Evolutionary conservation across 2,113 vertebrate genomes (phyloP), one percentile per base, ranked within the genome.

Genomic region (Aramus guarauna): DNA sequence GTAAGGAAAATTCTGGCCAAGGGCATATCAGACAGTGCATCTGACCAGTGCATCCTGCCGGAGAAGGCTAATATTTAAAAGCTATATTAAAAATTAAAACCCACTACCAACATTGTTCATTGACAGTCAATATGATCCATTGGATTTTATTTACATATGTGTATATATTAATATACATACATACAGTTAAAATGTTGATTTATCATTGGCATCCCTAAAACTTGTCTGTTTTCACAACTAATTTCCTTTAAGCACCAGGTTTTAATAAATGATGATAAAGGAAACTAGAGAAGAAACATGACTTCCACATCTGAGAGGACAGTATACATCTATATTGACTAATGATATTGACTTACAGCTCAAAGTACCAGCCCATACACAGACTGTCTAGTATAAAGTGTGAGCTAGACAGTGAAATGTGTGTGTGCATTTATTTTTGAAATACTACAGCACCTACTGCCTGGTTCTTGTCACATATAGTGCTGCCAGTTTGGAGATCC

Each of bases 1-100:
- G 37, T 73, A 62, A 92, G 88, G 77, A 69, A 87, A 37, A 69
- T 94, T 95, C 81, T 96, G 92, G 68, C 64, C 90, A 95, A 92
- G 88, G 88, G 37, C 66, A 45, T 84, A 75, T 85, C 59, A 68
- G 73, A 43, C 53, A 63, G 34, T 72, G 27, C 75, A 92, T 94
- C 80, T 85, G 52, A 92, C 43, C 19, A 72, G 36, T 62, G 82
- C 47, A 52, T 88, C 48, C 68, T 83, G 27, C 43, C 81, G 60
- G 68, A 75, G 90, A 80, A 84, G 27, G 27, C 52, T 58, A 71
- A 75, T 76, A 47, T 82, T 62, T 82, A 66, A 83, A 93, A 79
- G 9, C 32, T 66, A 5, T 53, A 24, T 43, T 83, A 68, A 88
- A 79, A 82, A 56, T 15, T 5, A 77, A 76, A 77, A 58, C 34